Evolutionary conservation across 2,113 vertebrate species (phyloP), one percentile per base, ranked within the genome.

Genomic region (Chloropsis hardwickii): DNA sequence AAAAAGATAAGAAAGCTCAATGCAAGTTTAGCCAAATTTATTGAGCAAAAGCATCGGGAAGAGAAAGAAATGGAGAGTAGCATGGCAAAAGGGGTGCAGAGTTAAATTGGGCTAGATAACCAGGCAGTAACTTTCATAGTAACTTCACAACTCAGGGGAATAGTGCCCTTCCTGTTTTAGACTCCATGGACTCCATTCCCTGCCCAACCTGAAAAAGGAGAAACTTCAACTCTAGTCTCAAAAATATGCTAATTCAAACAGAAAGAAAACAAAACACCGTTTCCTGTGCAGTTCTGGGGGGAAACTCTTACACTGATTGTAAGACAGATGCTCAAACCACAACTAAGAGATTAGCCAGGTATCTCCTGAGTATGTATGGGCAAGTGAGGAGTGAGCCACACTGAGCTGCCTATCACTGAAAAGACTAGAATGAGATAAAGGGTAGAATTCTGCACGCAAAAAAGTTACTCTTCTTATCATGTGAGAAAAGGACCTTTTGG

Each of bases 281-380:
- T 74, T 79, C 27, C 53, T 35, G 7, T 42, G 23, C 39, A 81
- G 0, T 12, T 54, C 6, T 18, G 5, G 22, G 31, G 27, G 25
- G 9, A 62, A 86, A 21, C 4, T 44, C 47, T 60, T 57, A 44
- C 3, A 5, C 21, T 29, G 28, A 6, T 47, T 70, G 13, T 29
- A 64, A 83, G 44, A 69, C 0, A 28, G 54, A 54, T 69, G 77
- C 40, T 81, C 37, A 69, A 35, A 57, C 37, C 5, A 7, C 20
- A 76, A 12, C 12, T 58, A 48, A 50, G 37, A 71, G 33, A 58
- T 50, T 16, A 44, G 5, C 67, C 18, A 51, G 37, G 3, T 21
- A 31, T 44, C 19, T 47, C 53, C 35, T 0, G 0, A 60, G 17
- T 33, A 10, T 9, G 1, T 37, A 5, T 5, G 11, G 51, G n/a